Percentiles rank a stretch among this genome's conserved stretches.
phyloP scores from a whole-genome alignment of 2,888 invertebrate genomes.

The Frankliniella fusca region DNA sequence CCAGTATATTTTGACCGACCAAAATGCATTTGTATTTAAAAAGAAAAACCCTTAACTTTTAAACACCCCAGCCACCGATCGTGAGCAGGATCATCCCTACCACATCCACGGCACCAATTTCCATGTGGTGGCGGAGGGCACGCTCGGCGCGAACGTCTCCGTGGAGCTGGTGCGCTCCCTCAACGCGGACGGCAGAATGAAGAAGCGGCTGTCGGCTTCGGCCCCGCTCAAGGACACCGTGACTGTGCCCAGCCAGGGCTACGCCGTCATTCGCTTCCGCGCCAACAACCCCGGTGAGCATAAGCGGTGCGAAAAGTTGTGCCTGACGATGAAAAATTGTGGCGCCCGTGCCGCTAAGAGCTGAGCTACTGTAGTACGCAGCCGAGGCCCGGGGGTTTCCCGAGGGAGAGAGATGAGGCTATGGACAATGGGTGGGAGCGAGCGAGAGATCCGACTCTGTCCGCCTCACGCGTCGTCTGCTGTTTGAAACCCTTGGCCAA shows the following conservation, averaged over 20 bases:
- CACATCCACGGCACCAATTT: slow-evolving; percentile 49
- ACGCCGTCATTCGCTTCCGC: slow-evolving; percentile 48
- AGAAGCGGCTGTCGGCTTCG: slow-evolving; percentile 43
- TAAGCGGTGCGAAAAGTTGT: neutral
- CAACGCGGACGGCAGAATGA: slow-evolving; percentile 44
- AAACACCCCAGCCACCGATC: slow-evolving; percentile 37
- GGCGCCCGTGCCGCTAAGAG: too few species aligned
- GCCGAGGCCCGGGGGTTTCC: too few species aligned
- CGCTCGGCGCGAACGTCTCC: slow-evolving; percentile 43
- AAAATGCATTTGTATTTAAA: slow-evolving; percentile 27
- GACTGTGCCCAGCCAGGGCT: slow-evolving; percentile 50
- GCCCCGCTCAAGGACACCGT: slow-evolving; percentile 51
- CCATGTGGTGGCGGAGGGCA: slow-evolving; percentile 45
- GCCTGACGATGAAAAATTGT: neutral
- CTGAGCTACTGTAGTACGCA: too few species aligned
- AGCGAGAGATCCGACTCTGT: too few species aligned
- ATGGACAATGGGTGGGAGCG: too few species aligned
- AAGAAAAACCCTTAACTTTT: neutral
- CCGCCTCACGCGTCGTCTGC: too few species aligned
- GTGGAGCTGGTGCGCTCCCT: slow-evolving; percentile 43
- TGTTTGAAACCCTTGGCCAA: too few species aligned
- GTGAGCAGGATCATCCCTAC: slow-evolving; percentile 46
- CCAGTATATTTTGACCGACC: too few species aligned
- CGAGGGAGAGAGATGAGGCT: too few species aligned
- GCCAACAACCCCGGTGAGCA: slow-evolving; percentile 50